Evolutionary conservation across 1,140 invertebrate species (phyloP).

Genomic region (Drosophila rufa): DNA sequence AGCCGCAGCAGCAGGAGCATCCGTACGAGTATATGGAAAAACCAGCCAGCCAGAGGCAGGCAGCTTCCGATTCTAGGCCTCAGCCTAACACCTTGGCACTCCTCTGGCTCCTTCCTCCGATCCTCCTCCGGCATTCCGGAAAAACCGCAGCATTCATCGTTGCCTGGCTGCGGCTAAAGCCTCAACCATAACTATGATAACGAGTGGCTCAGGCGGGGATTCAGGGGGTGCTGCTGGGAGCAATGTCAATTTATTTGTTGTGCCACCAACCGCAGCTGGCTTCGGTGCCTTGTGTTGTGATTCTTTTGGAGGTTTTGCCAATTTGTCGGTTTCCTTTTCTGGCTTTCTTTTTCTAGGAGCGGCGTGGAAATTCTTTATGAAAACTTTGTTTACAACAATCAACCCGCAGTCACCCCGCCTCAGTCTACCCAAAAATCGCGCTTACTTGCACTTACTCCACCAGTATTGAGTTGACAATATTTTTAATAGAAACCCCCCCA

Average conservation of each 20-base stretch:
- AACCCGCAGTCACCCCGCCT: conserved; percentile 34
- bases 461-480: conserved; percentile 80
- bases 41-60: conserved; percentile 1
- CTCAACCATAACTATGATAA: conserved; percentile 63
- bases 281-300: conserved; percentile 47
- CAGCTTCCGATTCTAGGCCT: conserved; percentile 28
- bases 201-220: conserved; percentile 33
- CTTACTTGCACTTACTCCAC: conserved; percentile 30
- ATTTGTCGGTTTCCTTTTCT: conserved; percentile 70
- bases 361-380: conserved; percentile 73
- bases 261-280: conserved; percentile 58
- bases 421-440: not conserved
- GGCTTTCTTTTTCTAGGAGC: conserved; percentile 23
- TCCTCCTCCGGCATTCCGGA: conserved; percentile 5
- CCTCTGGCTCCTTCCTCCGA: conserved; percentile 1
- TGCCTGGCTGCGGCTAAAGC: conserved; percentile 50
- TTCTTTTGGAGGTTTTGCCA: conserved; percentile 70
- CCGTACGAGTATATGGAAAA: conserved; percentile 8
- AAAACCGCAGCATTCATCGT: conserved; percentile 76
- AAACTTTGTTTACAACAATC: conserved; percentile 81
- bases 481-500: conserved; percentile 73
- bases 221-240: conserved; percentile 8
- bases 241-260: conserved; percentile 80
- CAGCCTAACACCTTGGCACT: conserved; percentile 58
- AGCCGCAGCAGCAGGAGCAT: conserved; percentile 16